Evolutionary conservation across 2,888 invertebrate species (phyloP), one percentile per base, ranked within the genome.

Genomic region (Tipula unca): DNA sequence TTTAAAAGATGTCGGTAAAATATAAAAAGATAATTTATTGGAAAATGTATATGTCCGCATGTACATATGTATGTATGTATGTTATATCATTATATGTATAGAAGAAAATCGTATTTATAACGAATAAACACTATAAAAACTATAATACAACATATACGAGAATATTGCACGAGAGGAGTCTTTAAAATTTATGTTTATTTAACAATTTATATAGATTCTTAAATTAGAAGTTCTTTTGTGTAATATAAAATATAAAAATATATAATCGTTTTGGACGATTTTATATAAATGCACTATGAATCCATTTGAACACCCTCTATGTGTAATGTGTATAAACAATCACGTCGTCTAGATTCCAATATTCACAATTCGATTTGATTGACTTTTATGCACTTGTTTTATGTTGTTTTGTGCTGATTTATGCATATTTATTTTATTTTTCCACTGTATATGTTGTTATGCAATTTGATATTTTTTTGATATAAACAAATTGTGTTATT

Each of bases 11-110:
- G 69, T 69, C 69, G 69, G 69, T 69, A 69, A 69, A 69, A 69
- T 69, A 69, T 69, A 69, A 69, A 69, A 69, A 69, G 69, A 69
- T 69, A 69, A 69, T 69, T 69, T 69, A 69, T 69, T 69, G 69
- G 69, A 69, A 69, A 69, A 69, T 69, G 69, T 69, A 20, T 69
- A 20, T 69, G 69, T 54, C 3, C 17, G 3, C 3, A 54, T 32
- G 32, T 32, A 32, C 3, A 32, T 32, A 0, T 20, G 6, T 54
- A 8, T 20, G 17, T 39, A 13, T n/a, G n/a, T n/a, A n/a, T n/a
- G n/a, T n/a, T n/a, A n/a, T n/a, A n/a, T n/a, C n/a, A n/a, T n/a
- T n/a, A n/a, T n/a, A n/a, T n/a, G 17, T 17, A 6, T 17, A 48
- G 69, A 69, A 69, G 25, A 69, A 69, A 69, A 69, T 25, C 25